Evolutionary conservation across 2,797 vertebrate species (phyloP), one percentile per base, ranked within the genome.

Genomic region (Alauda arvensis): DNA sequence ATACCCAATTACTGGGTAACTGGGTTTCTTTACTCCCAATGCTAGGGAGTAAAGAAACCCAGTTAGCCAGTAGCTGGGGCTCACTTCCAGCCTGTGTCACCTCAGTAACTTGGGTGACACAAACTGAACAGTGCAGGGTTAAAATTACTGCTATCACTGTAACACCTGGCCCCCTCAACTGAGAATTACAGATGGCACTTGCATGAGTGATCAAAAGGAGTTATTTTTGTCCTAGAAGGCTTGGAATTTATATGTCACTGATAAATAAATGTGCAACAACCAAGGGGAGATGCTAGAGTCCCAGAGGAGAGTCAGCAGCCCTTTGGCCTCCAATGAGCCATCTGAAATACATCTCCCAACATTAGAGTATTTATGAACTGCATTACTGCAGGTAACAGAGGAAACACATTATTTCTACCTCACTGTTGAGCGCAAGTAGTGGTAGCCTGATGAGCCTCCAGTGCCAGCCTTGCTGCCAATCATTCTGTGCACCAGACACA

Each of bases 401-500:
- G 9, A 61, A 70, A 43, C 2, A 1, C 0, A 0, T 56, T 23
- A 13, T 24, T 75, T 91, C 61, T 97, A 99, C 99, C 99, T 99
- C 96, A 99, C 98, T 18, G 99, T 99, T 12, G 99, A 99, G 87
- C 99, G 98, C 89, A 99, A 95, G 91, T 99, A 99, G 16, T 98
- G 98, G 95, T 99, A 99, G 14, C 99, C 99, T 17, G 99, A 99
- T 29, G 99, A 99, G 26, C 99, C 99, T 1, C 99, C 99, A 0
- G 99, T 99, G 63, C 99, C 99, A 19, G 97, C 96, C 92, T 99
- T 99, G 96, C 98, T 98, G 87, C 99, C 99, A 82, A 99, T 99
- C 99, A 99, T 99, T 59, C 98, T 98, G 93, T 99, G 99, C 90
- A 99, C 99, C 98, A 99, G 97, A 96, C 99, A 99, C 57, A 99